A percentile compares a stretch with the other conserved stretches of the same genome.
phyloP scores from a whole-genome alignment of 1,140 invertebrate species.

The Melitaea cinxia region DNA sequence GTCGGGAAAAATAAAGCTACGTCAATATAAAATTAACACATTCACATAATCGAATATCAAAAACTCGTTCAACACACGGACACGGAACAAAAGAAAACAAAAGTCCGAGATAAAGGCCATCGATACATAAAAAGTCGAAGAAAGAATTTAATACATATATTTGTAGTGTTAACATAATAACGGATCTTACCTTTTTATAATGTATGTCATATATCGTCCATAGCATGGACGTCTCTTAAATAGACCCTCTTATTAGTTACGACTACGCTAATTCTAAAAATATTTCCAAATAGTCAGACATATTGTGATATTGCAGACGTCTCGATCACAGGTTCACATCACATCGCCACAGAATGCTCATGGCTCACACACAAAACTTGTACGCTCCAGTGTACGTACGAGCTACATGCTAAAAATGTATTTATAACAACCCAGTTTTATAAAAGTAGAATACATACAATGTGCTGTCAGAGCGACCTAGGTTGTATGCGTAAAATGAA shows the following conservation, averaged over 20 bases:
- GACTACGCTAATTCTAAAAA: constrained; percentile 74
- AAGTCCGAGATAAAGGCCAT: constrained; percentile 78
- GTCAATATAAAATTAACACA: constrained; percentile 57
- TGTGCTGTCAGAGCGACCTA: not conserved
- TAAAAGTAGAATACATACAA: not conserved
- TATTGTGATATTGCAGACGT: constrained; percentile 82
- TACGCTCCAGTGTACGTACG: constrained; percentile 53
- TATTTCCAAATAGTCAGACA: constrained; percentile 81
- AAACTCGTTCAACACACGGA: constrained; percentile 64
- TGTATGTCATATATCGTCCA: constrained; percentile 70
- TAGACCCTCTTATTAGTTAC: constrained; percentile 59
- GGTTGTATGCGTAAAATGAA: constrained; percentile 18
- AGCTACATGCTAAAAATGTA: not conserved
- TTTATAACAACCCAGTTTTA: not conserved
- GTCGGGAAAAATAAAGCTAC: constrained; percentile 69
- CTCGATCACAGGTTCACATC: constrained; percentile 62
- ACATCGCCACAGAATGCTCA: constrained; percentile 48
- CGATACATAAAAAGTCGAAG: constrained; percentile 77
- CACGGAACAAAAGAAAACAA: constrained; percentile 78
- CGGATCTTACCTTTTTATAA: constrained; percentile 56
- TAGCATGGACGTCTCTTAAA: constrained; percentile 59
- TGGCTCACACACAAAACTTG: constrained; percentile 57
- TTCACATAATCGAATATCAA: constrained; percentile 50
- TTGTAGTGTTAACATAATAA: constrained; percentile 44
- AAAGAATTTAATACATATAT: constrained; percentile 60